Conservation (phyloP, 1,140 invertebrate species). For the Pristionchus pacificus region DNA sequence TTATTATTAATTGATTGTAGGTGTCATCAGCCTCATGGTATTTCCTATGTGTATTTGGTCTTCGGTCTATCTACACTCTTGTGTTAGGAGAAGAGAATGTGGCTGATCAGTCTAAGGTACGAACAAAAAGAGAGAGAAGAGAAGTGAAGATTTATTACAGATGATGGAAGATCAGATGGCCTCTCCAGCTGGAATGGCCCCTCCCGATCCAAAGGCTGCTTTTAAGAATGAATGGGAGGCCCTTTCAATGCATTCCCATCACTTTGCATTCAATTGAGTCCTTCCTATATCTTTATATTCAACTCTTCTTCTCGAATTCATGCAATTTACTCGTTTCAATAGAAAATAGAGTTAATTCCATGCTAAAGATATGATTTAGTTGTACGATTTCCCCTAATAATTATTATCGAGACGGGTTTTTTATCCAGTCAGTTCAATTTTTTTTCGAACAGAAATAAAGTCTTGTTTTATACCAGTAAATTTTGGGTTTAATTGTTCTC, state of each 20-base stretch:
- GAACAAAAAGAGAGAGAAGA: conserved; percentile 35
- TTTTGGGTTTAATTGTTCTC: too few species aligned
- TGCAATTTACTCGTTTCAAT: too few species aligned
- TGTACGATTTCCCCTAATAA: too few species aligned
- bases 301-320: too few species aligned
- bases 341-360: too few species aligned
- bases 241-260: conserved; percentile 73
- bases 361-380: too few species aligned
- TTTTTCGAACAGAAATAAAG: too few species aligned
- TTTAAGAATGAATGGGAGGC: conserved; percentile 99
- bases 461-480: too few species aligned
- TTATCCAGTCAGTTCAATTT: too few species aligned
- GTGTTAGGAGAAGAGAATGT: conserved; percentile 96
- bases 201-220: conserved; percentile 91
- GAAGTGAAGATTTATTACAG: conserved; percentile 58
- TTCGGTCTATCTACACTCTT: conserved; percentile 92
- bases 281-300: too few species aligned
- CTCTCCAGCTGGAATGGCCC: conserved; percentile 84
- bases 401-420: too few species aligned
- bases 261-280: conserved; percentile 25
- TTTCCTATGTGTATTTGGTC: conserved; percentile 97
- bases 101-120: conserved; percentile 44
- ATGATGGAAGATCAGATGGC: conserved; percentile 96
- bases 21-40: conserved; percentile 98
- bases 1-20: too few species aligned